Conservation (phyloP, 2,113 vertebrate species). For the Gnathonemus longibarbis region DNA sequence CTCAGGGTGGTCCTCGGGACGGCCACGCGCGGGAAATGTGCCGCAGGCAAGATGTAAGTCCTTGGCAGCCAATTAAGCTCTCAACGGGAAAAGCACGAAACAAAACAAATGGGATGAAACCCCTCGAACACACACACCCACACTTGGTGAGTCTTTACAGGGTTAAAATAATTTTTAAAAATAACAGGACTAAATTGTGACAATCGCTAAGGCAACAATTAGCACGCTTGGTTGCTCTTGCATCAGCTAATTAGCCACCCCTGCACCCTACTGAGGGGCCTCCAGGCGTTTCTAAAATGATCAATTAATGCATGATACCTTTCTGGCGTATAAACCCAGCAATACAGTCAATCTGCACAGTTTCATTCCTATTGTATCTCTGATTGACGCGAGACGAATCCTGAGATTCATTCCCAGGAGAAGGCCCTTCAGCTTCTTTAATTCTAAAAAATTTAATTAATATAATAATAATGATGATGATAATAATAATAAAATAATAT, state of each 20-base stretch:
- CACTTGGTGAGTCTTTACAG: background rate
- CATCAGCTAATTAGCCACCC: background rate
- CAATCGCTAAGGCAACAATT: background rate
- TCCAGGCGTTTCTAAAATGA: background rate
- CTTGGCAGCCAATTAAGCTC: constrained; percentile 22
- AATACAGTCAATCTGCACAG: background rate
- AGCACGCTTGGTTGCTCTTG: background rate
- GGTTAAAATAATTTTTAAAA: background rate
- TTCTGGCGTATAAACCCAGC: background rate
- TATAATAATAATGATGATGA: background rate
- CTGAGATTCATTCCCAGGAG: background rate
- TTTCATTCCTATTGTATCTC: background rate
- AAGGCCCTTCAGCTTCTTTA: background rate
- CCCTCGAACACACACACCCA: background rate
- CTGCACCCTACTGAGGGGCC: background rate
- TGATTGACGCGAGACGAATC: background rate
- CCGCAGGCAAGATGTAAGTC: constrained; percentile 1
- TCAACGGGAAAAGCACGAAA: background rate
- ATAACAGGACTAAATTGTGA: background rate
- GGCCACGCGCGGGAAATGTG: background rate
- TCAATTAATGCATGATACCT: background rate
- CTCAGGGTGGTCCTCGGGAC: background rate
- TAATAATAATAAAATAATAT: background rate
- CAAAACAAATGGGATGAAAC: background rate
- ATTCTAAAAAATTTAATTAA: background rate